Evolutionary conservation across 2,113 vertebrate species (phyloP).

Genomic region (Microtus richardsoni): DNA sequence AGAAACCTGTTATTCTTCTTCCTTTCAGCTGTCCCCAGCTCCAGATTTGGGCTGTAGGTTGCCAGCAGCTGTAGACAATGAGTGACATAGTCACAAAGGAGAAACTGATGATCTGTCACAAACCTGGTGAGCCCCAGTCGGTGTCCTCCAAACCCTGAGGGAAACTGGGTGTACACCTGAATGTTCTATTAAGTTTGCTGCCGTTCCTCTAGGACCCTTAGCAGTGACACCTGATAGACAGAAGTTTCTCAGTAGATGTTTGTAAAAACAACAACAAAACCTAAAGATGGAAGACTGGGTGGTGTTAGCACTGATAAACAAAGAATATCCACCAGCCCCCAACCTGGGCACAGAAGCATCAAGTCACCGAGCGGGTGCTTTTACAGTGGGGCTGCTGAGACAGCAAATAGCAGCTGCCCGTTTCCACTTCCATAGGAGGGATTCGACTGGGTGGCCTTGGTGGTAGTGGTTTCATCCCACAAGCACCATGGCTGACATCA

Average conservation of each 20-base stretch:
- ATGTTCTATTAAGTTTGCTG: background rate
- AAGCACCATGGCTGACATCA: background rate
- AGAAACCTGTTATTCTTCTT: background rate
- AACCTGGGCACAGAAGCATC: background rate
- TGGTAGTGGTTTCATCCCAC: background rate
- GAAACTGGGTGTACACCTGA: too few species aligned
- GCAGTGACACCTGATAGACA: accelerated
- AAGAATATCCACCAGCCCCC: background rate
- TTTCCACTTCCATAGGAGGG: background rate
- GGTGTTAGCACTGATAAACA: background rate
- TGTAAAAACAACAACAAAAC: background rate
- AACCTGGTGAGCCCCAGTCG: background rate
- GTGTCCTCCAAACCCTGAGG: background rate
- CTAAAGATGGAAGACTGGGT: background rate
- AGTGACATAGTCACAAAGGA: background rate
- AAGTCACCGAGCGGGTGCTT: background rate
- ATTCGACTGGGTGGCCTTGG: background rate
- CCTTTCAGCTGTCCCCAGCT: background rate
- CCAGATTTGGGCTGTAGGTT: background rate
- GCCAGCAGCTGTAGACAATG: background rate
- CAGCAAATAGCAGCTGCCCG: background rate
- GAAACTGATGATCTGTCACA: background rate
- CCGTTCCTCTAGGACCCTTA: background rate
- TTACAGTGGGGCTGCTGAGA: background rate
- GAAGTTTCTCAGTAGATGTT: background rate